These are phyloP conservation scores for Brotula barbata DNA, from an alignment of 2,797 vertebrate genomes.

Conservation along the genomic window DNA sequence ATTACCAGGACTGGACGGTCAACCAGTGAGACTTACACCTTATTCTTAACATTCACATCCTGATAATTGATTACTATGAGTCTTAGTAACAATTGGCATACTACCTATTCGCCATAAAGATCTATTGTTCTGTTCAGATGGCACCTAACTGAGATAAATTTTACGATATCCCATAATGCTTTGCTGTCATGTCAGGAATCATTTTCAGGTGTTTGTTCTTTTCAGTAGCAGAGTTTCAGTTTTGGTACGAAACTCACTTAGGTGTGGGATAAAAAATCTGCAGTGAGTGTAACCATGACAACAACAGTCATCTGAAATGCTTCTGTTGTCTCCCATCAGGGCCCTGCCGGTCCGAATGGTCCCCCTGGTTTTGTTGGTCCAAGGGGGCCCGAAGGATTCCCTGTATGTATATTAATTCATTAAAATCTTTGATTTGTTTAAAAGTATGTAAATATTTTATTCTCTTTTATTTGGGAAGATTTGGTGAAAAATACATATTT, in stretches of 20 bases:
- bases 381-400: slow-evolving; percentile 69
- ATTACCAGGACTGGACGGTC: slow-evolving; percentile 78
- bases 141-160: too few species aligned
- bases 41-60: neutral
- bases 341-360: slow-evolving; percentile 64
- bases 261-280: neutral
- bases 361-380: slow-evolving; percentile 54
- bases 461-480: too few species aligned
- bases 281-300: neutral
- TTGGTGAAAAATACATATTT: too few species aligned
- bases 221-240: too few species aligned
- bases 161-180: too few species aligned
- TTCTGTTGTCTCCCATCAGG: slow-evolving; percentile 61
- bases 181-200: too few species aligned
- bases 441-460: too few species aligned
- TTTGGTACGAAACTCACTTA: neutral
- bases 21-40: slow-evolving; percentile 76
- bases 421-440: neutral
- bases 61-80: too few species aligned
- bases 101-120: too few species aligned
- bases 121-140: too few species aligned
- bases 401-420: slow-evolving; percentile 58
- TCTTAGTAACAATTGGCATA: too few species aligned
- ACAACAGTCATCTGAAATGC: neutral
- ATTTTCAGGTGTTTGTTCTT: neutral